Percentiles rank a stretch among this genome's conserved stretches.
phyloP scores from a whole-genome alignment of 1,140 invertebrate species.

The Brachionus plicatilis region DNA sequence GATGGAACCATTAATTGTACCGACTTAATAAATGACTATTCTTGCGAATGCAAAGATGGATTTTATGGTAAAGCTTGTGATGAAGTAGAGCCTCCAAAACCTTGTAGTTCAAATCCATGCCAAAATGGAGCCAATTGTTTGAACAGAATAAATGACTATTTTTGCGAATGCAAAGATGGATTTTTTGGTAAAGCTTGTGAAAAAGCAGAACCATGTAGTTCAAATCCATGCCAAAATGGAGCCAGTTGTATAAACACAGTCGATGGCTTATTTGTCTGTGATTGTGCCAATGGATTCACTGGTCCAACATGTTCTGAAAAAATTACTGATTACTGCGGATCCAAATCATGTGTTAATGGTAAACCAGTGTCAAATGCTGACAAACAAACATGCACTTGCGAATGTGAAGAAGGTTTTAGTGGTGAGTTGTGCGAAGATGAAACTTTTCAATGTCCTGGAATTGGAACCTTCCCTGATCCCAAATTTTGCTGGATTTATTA shows the following conservation, averaged over 20 bases:
- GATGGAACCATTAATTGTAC: slow-evolving; percentile 3
- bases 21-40: slow-evolving; percentile 79
- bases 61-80: slow-evolving; percentile 3
- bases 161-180: slow-evolving; percentile 72
- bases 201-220: not conserved
- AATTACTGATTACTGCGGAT: not conserved
- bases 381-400: not conserved
- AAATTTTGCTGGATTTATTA: slow-evolving; percentile 11
- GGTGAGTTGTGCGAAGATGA: not conserved
- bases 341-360: not conserved
- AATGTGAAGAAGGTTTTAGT: not conserved
- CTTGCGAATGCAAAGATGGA: slow-evolving; percentile 72
- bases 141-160: slow-evolving; percentile 78
- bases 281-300: not conserved
- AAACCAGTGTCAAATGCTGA: not conserved
- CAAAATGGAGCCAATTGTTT: too few relatives aligned
- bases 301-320: not conserved
- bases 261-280: slow-evolving; percentile 26
- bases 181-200: slow-evolving; percentile 3
- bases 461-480: not conserved
- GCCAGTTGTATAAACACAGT: slow-evolving; percentile 1
- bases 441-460: not conserved
- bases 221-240: slow-evolving; percentile 28
- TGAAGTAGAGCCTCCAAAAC: not conserved
- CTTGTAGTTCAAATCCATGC: slow-evolving; percentile 16